Percentiles rank a stretch among this genome's conserved stretches.
Evolutionary conservation across 2,888 invertebrate genomes (phyloP).

Genomic region (Eupithecia inturbata): DNA sequence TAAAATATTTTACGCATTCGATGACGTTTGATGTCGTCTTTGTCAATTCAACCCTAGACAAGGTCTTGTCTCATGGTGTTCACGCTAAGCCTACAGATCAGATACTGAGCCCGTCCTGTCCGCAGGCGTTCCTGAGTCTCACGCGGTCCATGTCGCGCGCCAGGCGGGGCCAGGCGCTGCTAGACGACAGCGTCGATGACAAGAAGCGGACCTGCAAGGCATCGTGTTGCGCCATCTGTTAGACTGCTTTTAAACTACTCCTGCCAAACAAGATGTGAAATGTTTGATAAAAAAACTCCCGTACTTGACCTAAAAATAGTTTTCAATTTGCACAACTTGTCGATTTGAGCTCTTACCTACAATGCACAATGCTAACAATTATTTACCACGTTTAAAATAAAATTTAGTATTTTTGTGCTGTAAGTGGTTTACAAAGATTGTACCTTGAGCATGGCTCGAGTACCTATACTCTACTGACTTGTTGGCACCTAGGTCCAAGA

Average conservation of each 20-base stretch:
- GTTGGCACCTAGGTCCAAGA: neutral
- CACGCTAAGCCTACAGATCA: neutral
- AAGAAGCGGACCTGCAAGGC: constrained; percentile 46
- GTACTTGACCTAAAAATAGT: neutral
- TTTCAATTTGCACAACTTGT: neutral
- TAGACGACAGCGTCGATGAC: constrained; percentile 44
- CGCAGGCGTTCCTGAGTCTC: constrained; percentile 74
- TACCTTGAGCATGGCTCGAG: neutral
- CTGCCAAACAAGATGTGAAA: neutral
- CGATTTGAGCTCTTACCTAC: neutral
- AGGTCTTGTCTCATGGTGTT: neutral
- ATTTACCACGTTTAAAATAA: too few species aligned
- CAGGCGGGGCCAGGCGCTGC: constrained; percentile 52
- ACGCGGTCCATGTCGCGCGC: constrained; percentile 70
- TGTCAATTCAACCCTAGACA: neutral
- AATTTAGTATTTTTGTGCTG: too few species aligned
- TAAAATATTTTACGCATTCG: neutral
- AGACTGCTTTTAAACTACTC: constrained; percentile 26
- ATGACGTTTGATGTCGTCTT: neutral
- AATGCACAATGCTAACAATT: too few species aligned
- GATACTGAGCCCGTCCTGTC: neutral
- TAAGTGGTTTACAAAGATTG: neutral
- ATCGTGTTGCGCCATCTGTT: constrained; percentile 63
- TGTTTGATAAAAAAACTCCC: neutral
- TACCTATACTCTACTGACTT: neutral